Percentiles rank a stretch among this genome's conserved stretches.
Evolutionary conservation across 2,888 invertebrate species (phyloP).

Genomic region (Tetanocera ferruginea): DNA sequence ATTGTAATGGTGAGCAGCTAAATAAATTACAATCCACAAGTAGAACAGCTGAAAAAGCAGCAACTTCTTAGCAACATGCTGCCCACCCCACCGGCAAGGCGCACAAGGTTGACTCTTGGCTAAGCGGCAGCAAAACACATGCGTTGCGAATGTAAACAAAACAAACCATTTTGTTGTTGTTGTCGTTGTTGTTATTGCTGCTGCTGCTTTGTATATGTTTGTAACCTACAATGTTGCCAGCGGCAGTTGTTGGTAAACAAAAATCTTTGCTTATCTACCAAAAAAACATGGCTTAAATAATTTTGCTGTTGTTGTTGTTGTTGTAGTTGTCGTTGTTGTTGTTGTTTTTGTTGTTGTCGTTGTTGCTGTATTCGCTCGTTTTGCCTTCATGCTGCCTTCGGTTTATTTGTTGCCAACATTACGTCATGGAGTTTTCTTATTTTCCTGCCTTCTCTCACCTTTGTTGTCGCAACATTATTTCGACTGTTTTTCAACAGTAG

Average conservation of each 20-base stretch:
- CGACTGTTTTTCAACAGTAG: too few relatives aligned
- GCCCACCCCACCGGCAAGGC: neutral
- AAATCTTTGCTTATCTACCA: neutral
- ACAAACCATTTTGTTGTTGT: neutral
- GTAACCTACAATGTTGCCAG: neutral
- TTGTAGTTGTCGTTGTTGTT: neutral
- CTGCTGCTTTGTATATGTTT: neutral
- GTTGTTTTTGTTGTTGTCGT: too few relatives aligned
- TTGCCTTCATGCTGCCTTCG: neutral
- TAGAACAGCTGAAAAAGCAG: constrained; percentile 9
- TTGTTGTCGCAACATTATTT: too few relatives aligned
- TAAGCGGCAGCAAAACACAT: neutral
- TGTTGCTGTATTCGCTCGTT: neutral
- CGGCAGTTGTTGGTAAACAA: neutral
- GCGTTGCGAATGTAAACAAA: constrained; percentile 16
- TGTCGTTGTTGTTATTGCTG: constrained; percentile 15
- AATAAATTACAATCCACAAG: constrained; percentile 17
- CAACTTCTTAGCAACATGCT: neutral
- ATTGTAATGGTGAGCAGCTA: neutral
- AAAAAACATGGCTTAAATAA: neutral
- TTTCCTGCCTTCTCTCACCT: too few relatives aligned
- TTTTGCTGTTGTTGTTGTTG: neutral
- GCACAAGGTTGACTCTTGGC: neutral
- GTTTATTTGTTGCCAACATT: neutral
- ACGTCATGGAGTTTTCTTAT: too few relatives aligned